A percentile compares a stretch with the other conserved stretches of the same genome.
phyloP scores from a whole-genome alignment of 2,888 invertebrate species.

The Sycophila texana region DNA sequence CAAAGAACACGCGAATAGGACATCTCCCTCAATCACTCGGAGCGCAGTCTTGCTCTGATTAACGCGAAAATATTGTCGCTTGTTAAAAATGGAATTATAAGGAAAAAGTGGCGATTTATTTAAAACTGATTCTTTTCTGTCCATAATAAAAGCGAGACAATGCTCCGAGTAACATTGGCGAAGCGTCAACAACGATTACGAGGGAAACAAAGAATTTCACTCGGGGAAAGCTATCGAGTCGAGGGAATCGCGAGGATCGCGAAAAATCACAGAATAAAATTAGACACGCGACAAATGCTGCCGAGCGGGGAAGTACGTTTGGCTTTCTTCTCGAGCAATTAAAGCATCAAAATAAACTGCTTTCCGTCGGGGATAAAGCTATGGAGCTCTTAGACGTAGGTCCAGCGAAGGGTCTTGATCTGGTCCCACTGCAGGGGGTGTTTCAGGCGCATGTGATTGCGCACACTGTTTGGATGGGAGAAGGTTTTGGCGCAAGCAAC shows the following conservation, averaged over 20 bases:
- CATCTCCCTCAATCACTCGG: not conserved
- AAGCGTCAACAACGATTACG: not conserved
- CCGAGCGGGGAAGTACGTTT: not conserved
- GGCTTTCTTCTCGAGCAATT: not conserved
- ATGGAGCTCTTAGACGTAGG: conserved; percentile 77
- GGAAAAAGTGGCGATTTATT: too few relatives aligned
- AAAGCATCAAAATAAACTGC: too few relatives aligned
- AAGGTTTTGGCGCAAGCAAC: conserved; percentile 85
- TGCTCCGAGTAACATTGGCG: not conserved
- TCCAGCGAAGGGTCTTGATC: conserved; percentile 89
- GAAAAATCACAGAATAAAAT: conserved; percentile 40
- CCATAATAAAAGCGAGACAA: not conserved
- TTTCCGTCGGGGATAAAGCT: not conserved
- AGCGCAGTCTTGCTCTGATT: not conserved
- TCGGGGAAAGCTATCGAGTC: conserved; percentile 36
- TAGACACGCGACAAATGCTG: conserved; percentile 4
- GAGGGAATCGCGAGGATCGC: conserved; percentile 3
- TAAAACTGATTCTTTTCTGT: too few relatives aligned
- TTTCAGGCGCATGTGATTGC: conserved; percentile 91
- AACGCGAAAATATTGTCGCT: too few relatives aligned
- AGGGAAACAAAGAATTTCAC: conserved; percentile 11
- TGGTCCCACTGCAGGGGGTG: conserved; percentile 89
- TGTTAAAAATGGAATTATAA: too few relatives aligned
- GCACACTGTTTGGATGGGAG: conserved; percentile 90
- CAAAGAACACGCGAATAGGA: not conserved